A percentile compares a stretch with the other conserved stretches of the same genome.
phyloP scores from a whole-genome alignment of 2,888 invertebrate species.

The Nemoura dubitans region DNA sequence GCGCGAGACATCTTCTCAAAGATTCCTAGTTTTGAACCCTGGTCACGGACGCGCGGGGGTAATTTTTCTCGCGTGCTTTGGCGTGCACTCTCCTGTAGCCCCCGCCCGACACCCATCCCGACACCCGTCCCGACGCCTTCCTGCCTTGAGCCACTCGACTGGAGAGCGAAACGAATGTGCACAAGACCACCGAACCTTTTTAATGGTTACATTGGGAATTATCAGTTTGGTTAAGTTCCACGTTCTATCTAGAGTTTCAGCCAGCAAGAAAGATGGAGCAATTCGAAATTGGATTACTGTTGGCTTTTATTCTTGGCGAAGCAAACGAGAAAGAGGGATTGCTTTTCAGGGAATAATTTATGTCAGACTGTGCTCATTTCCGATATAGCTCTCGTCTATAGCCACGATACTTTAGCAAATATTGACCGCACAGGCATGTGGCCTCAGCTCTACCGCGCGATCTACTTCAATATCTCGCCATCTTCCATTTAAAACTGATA shows the following conservation, averaged over 20 bases:
- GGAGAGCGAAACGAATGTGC: slow-evolving; percentile 31
- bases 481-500: slow-evolving; percentile 29
- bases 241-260: slow-evolving; percentile 31
- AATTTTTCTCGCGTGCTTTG: slow-evolving; percentile 37
- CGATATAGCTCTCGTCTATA: slow-evolving; percentile 44
- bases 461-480: slow-evolving; percentile 17
- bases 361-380: slow-evolving; percentile 46
- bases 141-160: not conserved
- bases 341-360: slow-evolving; percentile 45
- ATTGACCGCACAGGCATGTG: slow-evolving; percentile 39
- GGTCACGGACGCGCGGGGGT: slow-evolving; percentile 33
- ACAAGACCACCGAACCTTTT: slow-evolving; percentile 30
- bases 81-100: slow-evolving; percentile 29
- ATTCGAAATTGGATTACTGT: slow-evolving; percentile 47
- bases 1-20: slow-evolving; percentile 21
- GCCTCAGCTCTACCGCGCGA: not conserved
- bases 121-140: not conserved
- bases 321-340: slow-evolving; percentile 42
- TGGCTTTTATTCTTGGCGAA: slow-evolving; percentile 47
- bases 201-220: slow-evolving; percentile 41
- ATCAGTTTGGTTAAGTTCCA: slow-evolving; percentile 34
- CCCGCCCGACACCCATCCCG: no score
- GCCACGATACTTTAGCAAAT: slow-evolving; percentile 27
- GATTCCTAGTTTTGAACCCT: slow-evolving; percentile 3
- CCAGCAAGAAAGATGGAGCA: slow-evolving; percentile 42